A percentile compares a stretch with the other conserved stretches of the same genome.
phyloP scores from a whole-genome alignment of 1,140 invertebrate genomes.

The Drosophila persimilis region DNA sequence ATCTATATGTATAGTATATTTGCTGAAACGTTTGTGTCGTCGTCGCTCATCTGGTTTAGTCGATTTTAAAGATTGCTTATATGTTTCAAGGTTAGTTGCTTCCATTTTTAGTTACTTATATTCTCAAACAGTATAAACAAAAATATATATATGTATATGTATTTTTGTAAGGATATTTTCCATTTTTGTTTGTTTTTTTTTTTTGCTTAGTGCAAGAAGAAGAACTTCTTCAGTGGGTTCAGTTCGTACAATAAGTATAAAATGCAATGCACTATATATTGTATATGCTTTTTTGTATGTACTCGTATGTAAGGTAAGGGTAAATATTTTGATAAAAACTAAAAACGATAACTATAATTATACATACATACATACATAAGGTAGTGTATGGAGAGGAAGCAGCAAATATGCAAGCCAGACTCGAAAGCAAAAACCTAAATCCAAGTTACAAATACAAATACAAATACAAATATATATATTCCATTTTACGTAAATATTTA shows the following conservation, averaged over 20 bases:
- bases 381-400: conserved; percentile 49
- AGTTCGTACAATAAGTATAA: conserved; percentile 77
- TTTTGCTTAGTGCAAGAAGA: conserved; percentile 76
- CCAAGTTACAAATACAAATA: conserved; percentile 52
- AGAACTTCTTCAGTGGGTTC: conserved; percentile 78
- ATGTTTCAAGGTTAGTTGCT: conserved; percentile 76
- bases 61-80: conserved; percentile 80
- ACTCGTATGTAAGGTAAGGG: conserved; percentile 17
- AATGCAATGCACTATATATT: conserved; percentile 71
- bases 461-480: conserved; percentile 48
- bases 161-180: conserved; percentile 34
- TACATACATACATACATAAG: conserved; percentile 11
- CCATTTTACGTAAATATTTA: conserved; percentile 29
- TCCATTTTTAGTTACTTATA: conserved; percentile 60
- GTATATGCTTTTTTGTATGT: conserved; percentile 26
- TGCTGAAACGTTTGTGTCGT: conserved; percentile 57
- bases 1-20: conserved; percentile 31
- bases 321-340: conserved; percentile 35
- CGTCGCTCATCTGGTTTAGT: conserved; percentile 56
- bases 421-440: conserved; percentile 51
- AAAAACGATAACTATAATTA: conserved; percentile 34
- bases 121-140: conserved; percentile 59
- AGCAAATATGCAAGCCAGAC: conserved; percentile 39
- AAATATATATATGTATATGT: conserved; percentile 43
- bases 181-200: conserved; percentile 27